phyloP scores from a whole-genome alignment of 2,113 vertebrate genomes.

The Xenus cinereus region DNA sequence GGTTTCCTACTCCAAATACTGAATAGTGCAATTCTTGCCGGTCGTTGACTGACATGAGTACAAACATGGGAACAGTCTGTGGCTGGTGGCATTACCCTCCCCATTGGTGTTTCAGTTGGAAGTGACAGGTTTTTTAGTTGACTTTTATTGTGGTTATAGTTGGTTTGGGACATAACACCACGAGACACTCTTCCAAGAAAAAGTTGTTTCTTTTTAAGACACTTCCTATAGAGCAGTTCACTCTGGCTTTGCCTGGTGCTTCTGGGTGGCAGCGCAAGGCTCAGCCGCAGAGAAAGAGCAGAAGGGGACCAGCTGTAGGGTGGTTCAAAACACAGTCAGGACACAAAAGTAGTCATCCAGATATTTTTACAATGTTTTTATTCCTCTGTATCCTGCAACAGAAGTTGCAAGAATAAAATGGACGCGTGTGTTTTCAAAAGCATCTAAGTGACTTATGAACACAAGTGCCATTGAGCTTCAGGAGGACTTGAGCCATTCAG shows the following conservation, averaged over 20 bases:
- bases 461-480: neutral
- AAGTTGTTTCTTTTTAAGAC: neutral
- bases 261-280: neutral
- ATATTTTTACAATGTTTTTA: neutral
- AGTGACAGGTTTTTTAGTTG: neutral
- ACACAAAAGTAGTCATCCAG: neutral
- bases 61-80: neutral
- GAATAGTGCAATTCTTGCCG: neutral
- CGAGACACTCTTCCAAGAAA: neutral
- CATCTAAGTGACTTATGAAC: neutral
- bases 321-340: neutral
- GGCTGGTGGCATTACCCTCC: neutral
- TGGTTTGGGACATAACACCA: neutral
- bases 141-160: neutral
- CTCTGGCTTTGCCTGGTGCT: neutral
- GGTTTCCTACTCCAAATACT: neutral
- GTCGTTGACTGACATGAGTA: neutral
- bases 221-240: neutral
- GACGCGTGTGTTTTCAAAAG: neutral
- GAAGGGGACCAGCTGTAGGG: neutral
- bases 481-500: neutral
- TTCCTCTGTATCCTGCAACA: neutral
- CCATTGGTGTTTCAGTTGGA: neutral
- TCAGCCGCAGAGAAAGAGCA: rapidly evolving
- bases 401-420: neutral